Evolutionary conservation across 2,888 invertebrate genomes (phyloP).

Genomic region (Halictus ligatus): DNA sequence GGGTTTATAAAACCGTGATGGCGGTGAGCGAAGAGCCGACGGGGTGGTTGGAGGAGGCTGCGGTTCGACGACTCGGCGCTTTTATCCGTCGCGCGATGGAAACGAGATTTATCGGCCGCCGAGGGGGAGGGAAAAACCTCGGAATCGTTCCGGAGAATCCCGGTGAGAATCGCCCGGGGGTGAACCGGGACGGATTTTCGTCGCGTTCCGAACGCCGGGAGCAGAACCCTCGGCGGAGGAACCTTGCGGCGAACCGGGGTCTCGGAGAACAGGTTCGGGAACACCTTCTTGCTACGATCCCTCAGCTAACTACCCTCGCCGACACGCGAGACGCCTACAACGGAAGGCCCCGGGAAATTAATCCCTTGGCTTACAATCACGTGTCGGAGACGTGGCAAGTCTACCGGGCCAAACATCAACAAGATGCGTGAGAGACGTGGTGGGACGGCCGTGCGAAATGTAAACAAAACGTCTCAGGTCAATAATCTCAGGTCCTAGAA

Average conservation of each 20-base stretch:
- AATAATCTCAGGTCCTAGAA: too few relatives aligned
- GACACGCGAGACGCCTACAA: background rate
- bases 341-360: background rate
- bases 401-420: too few relatives aligned
- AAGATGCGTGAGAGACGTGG: too few relatives aligned
- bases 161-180: background rate
- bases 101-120: slow-evolving; percentile 31
- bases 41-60: background rate
- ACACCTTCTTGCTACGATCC: background rate
- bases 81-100: slow-evolving; percentile 25
- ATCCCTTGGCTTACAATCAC: too few relatives aligned
- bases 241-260: background rate
- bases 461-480: too few relatives aligned
- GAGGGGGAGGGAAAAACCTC: background rate
- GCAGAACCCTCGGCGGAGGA: background rate
- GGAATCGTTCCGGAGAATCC: slow-evolving; percentile 5
- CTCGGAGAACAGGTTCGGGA: background rate
- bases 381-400: too few relatives aligned
- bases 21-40: background rate
- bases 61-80: slow-evolving; percentile 22
- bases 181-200: slow-evolving; percentile 14
- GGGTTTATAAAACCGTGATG: slow-evolving; percentile 11
- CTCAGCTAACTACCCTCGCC: background rate
- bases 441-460: too few relatives aligned
- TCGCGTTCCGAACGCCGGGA: background rate